These are phyloP conservation scores for Anthonomus grandis DNA, from an alignment of 1,140 invertebrate species.

Conservation along the genomic window DNA sequence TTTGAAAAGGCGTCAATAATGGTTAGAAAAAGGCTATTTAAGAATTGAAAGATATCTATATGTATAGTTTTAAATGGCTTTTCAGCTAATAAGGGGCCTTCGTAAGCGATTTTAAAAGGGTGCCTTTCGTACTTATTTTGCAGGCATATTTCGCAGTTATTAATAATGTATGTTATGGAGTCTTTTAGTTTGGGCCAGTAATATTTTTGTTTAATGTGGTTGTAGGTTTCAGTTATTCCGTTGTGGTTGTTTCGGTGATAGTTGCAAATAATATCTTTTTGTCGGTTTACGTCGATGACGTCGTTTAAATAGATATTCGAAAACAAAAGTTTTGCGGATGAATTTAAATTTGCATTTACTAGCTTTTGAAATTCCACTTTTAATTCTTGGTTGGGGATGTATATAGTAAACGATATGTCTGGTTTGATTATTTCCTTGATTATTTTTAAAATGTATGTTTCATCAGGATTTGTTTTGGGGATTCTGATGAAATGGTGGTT, in stretches of 20 bases:
- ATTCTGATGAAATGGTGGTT: too few relatives aligned
- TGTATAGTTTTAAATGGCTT: slow-evolving; percentile 38
- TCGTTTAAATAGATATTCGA: slow-evolving; percentile 1
- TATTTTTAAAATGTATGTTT: too few relatives aligned
- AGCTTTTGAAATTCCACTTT: slow-evolving; percentile 10
- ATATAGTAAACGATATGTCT: slow-evolving; percentile 8
- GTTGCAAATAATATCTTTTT: slow-evolving; percentile 10
- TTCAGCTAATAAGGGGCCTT: slow-evolving; percentile 26
- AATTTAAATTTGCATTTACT: neutral
- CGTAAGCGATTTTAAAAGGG: slow-evolving; percentile 20
- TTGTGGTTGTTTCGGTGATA: slow-evolving; percentile 27
- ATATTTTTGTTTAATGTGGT: slow-evolving; percentile 21
- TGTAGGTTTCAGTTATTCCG: slow-evolving; percentile 25
- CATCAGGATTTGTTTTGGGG: too few relatives aligned
- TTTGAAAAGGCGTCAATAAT: slow-evolving; percentile 34
- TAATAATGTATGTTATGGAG: slow-evolving; percentile 14
- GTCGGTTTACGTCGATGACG: slow-evolving; percentile 4
- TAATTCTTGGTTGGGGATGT: slow-evolving; percentile 8
- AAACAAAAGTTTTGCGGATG: neutral
- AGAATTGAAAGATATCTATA: slow-evolving; percentile 33
- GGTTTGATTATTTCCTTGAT: slow-evolving; percentile 10
- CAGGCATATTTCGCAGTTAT: slow-evolving; percentile 28
- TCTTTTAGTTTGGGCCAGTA: slow-evolving; percentile 26
- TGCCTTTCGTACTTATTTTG: slow-evolving; percentile 27
- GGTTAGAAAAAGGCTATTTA: slow-evolving; percentile 30